Conservation (phyloP, 2,113 vertebrate species). For the Gymnocephalus cernua region DNA sequence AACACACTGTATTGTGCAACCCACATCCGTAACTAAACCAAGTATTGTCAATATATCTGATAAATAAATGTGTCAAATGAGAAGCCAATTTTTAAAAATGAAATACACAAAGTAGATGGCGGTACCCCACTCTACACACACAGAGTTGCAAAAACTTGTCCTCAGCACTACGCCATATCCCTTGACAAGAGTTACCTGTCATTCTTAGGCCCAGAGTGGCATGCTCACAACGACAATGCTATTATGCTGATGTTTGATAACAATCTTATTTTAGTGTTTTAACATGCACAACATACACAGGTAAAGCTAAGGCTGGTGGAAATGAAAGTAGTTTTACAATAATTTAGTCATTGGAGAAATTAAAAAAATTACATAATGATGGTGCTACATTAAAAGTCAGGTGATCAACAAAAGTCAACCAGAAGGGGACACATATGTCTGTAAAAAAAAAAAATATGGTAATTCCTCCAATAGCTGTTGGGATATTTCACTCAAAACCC, state of each 20-base stretch:
- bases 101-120: slow-evolving; percentile 38
- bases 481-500: neutral
- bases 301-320: neutral
- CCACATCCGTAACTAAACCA: slow-evolving; percentile 54
- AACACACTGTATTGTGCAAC: slow-evolving; percentile 37
- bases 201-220: neutral
- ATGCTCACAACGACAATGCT: neutral
- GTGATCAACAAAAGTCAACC: too few relatives aligned
- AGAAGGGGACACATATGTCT: too few relatives aligned
- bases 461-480: neutral
- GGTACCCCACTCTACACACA: slow-evolving; percentile 8
- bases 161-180: neutral
- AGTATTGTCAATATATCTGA: slow-evolving; percentile 37
- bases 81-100: slow-evolving; percentile 16
- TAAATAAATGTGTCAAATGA: slow-evolving; percentile 49
- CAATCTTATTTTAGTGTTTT: neutral
- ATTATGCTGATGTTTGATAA: neutral
- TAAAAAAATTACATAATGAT: neutral
- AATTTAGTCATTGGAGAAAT: neutral
- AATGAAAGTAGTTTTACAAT: neutral
- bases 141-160: slow-evolving; percentile 20
- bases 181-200: neutral
- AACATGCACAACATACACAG: neutral
- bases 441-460: too few relatives aligned
- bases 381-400: too few relatives aligned